Conservation (phyloP, 2,888 invertebrate species). For the Trilocha varians region DNA sequence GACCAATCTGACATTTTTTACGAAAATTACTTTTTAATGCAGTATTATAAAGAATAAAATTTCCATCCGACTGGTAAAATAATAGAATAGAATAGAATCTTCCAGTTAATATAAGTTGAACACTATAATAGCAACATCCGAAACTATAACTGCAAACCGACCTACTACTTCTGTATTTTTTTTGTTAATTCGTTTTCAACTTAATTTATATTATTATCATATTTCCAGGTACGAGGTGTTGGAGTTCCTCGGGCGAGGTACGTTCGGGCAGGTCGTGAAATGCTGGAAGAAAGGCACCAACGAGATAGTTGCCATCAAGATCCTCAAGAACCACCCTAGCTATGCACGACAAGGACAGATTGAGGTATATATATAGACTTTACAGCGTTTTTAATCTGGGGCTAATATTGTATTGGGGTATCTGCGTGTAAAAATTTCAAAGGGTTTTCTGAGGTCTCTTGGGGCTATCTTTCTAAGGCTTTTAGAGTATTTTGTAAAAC, state of each 20-base stretch:
- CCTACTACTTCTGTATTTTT: no score
- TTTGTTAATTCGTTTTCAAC: not conserved
- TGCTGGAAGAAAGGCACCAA: slow-evolving; percentile 99
- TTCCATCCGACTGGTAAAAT: not conserved
- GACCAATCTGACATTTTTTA: slow-evolving; percentile 4
- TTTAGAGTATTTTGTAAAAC: no score
- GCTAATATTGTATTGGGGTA: no score
- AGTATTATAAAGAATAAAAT: not conserved
- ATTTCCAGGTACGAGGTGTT: slow-evolving; percentile 83
- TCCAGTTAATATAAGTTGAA: no score
- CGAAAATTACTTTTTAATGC: not conserved
- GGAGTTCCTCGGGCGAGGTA: slow-evolving; percentile 99
- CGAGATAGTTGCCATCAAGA: slow-evolving; percentile 99
- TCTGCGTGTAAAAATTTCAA: no score
- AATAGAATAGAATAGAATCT: no score
- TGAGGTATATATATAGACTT: no score
- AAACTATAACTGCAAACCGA: no score
- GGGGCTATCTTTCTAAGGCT: no score
- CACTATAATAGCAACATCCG: no score
- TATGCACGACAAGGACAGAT: slow-evolving; percentile 99
- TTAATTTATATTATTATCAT: not conserved
- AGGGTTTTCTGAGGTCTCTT: no score
- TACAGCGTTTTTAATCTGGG: no score
- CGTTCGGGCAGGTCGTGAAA: slow-evolving; percentile 99
- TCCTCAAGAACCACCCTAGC: slow-evolving; percentile 99